phyloP scores from a whole-genome alignment of 2,797 vertebrate species.

The Leptatherina wallacei region DNA sequence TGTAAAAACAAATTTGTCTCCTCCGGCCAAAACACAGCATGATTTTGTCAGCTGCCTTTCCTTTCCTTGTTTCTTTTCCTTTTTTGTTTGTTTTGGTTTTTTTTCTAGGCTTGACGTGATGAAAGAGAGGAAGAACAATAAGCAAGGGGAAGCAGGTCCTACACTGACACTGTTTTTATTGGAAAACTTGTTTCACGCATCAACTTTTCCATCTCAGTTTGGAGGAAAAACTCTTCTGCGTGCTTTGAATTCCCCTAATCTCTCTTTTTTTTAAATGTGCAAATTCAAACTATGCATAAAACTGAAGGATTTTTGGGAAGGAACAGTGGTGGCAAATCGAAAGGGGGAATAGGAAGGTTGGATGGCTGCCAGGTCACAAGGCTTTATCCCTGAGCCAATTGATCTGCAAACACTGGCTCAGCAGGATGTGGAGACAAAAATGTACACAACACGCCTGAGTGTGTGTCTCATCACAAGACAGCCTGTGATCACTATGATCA shows the following conservation, averaged over 20 bases:
- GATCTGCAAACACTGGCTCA: slow-evolving; percentile 74
- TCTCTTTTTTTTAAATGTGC: slow-evolving; percentile 9
- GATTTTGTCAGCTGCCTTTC: background rate
- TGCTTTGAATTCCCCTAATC: background rate
- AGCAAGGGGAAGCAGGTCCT: slow-evolving; percentile 15
- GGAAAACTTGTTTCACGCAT: slow-evolving; percentile 44
- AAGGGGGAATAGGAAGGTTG: slow-evolving; percentile 40
- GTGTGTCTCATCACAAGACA: slow-evolving; percentile 28
- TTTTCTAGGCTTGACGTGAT: background rate
- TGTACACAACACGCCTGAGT: slow-evolving; percentile 51
- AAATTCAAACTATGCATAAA: slow-evolving; percentile 40
- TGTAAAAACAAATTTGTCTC: background rate
- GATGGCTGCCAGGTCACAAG: slow-evolving; percentile 72
- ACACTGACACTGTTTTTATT: slow-evolving; percentile 29
- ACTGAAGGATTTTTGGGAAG: slow-evolving; percentile 38
- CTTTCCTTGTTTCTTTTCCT: background rate
- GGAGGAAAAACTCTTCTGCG: background rate
- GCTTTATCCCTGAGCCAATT: slow-evolving; percentile 66
- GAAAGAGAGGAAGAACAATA: slow-evolving; percentile 9
- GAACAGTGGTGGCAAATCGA: background rate
- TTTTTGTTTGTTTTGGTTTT: background rate
- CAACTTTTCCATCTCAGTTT: slow-evolving; percentile 29
- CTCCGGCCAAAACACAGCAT: background rate
- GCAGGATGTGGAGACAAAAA: slow-evolving; percentile 62
- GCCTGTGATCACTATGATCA: slow-evolving; percentile 5